Base-by-base conservation (phyloP, 2,888 invertebrate genomes). In the Mactromeris polynyma region DNA sequence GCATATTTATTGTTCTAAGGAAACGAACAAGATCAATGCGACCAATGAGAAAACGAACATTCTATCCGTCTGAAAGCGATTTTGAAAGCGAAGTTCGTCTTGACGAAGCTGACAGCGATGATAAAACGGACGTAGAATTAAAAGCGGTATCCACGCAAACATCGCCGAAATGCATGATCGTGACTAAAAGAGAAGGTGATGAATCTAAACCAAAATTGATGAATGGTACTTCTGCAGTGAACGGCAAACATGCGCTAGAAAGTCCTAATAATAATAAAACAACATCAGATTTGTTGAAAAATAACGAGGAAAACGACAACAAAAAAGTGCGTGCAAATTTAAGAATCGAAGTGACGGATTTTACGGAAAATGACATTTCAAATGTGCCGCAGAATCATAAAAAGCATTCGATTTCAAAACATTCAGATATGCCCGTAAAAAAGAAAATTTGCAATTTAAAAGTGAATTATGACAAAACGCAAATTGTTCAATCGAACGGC, bases 1-100 rank as follows among this genome's bases (percentile, higher is more conserved):
- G 96, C 80, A 97, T 97, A 81, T 97, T 96, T 92, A 92, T 93
- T 26, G 96, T 96, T 31, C 92, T 97, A 21, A 94, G 95, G 84
- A 94, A 94, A 86, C 94, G 96, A 46, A 94, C 96, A 77, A 88
- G 93, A 81, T 91, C 93, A 82, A 92, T 95, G 92, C 93, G 95
- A 73, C 90, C 91, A 38, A 91, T 92, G 86, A 89, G 85, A 42
- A 91, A 91, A 81, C 90, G 91, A 64, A 83, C 91, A 21, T 88
- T 90, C n/a, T 91, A 89, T 83, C 89, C 91, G 14, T 90, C 91
- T 9, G 94, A 94, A 26, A 93, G 91, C 88, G 94, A 94, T 78
- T 91, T 89, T 83, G 94, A 94, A 77, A 93, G 92, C 54, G 92
- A 93, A 21, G 91, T 90, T n/a, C 91, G 69, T 77, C 46, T 87